These are phyloP conservation scores for Discoglossus pictus DNA, from an alignment of 2,797 vertebrate genomes.

Conservation along the genomic window DNA sequence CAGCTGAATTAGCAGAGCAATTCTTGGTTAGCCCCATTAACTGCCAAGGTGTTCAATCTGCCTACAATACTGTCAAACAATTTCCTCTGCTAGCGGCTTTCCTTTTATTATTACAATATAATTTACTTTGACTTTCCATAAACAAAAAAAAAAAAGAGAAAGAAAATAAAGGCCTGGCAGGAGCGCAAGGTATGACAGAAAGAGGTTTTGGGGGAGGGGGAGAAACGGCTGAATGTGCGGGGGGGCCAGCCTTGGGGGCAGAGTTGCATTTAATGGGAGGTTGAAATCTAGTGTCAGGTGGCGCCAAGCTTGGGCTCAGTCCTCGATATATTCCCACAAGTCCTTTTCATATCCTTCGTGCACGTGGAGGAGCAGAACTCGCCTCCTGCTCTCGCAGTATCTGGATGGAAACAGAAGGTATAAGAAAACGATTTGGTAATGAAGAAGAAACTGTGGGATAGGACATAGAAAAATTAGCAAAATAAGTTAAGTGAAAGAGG, in stretches of 20 bases:
- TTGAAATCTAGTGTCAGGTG: conserved; percentile 50
- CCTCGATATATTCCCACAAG: conserved; percentile 99
- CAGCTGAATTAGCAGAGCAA: conserved; percentile 16
- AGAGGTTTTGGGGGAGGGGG: conserved; percentile 18
- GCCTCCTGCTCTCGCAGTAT: conserved; percentile 99
- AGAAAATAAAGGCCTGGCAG: conserved; percentile 35
- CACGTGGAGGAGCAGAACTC: conserved; percentile 98
- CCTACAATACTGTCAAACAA: conserved; percentile 99
- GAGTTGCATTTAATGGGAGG: conserved; percentile 42
- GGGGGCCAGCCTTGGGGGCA: conserved; percentile 54
- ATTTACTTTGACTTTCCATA: conserved; percentile 94
- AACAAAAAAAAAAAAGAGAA: conserved; percentile 75
- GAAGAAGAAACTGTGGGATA: no score
- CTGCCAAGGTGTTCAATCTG: conserved; percentile 56
- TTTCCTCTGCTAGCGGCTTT: conserved; percentile 83
- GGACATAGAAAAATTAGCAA: no score
- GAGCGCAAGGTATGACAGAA: conserved; percentile 36
- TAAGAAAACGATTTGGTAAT: no score
- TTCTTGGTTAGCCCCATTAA: conserved; percentile 57
- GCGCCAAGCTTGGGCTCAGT: conserved; percentile 76
- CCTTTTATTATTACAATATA: conserved; percentile 97
- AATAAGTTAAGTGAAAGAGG: no score
- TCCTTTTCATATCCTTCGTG: conserved; percentile 99
- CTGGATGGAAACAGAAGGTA: conserved; percentile 61
- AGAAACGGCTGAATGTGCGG: conserved; percentile 50